Evolutionary conservation across 2,113 vertebrate species (phyloP).

Genomic region (Zootoca vivipara): DNA sequence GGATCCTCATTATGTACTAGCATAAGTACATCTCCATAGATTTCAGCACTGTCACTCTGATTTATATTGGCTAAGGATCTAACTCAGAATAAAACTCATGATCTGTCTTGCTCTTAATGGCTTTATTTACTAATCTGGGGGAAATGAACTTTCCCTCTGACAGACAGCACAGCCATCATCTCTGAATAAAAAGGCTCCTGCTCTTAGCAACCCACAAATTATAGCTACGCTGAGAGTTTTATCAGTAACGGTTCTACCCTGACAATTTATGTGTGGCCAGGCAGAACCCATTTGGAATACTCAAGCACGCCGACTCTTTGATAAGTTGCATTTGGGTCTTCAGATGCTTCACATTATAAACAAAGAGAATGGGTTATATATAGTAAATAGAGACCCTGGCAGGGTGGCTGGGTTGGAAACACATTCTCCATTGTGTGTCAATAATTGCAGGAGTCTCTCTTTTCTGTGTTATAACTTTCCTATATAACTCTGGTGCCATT

Average conservation of each 20-base stretch:
- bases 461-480: not conserved
- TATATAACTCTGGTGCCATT: slow-evolving; percentile 31
- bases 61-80: slow-evolving; percentile 4
- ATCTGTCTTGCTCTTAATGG: slow-evolving; percentile 33
- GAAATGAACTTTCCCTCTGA: slow-evolving; percentile 53
- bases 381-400: slow-evolving; percentile 5
- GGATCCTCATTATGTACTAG: slow-evolving; percentile 27
- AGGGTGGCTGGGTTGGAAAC: slow-evolving; percentile 27
- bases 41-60: not conserved
- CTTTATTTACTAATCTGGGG: slow-evolving; percentile 26
- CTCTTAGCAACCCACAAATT: slow-evolving; percentile 48
- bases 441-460: slow-evolving; percentile 6
- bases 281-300: slow-evolving; percentile 39
- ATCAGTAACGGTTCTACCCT: slow-evolving; percentile 30
- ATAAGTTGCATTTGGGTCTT: slow-evolving; percentile 12
- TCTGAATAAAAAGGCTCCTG: slow-evolving; percentile 59
- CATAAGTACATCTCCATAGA: not conserved
- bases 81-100: slow-evolving; percentile 19
- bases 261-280: slow-evolving; percentile 12
- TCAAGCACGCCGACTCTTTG: slow-evolving; percentile 32
- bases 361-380: slow-evolving; percentile 27
- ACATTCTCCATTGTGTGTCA: not conserved
- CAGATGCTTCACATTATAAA: slow-evolving; percentile 23
- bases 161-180: slow-evolving; percentile 47
- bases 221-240: slow-evolving; percentile 34